Evolutionary conservation across 1,140 invertebrate species (phyloP).

Genomic region (Nasonia longicornis): DNA sequence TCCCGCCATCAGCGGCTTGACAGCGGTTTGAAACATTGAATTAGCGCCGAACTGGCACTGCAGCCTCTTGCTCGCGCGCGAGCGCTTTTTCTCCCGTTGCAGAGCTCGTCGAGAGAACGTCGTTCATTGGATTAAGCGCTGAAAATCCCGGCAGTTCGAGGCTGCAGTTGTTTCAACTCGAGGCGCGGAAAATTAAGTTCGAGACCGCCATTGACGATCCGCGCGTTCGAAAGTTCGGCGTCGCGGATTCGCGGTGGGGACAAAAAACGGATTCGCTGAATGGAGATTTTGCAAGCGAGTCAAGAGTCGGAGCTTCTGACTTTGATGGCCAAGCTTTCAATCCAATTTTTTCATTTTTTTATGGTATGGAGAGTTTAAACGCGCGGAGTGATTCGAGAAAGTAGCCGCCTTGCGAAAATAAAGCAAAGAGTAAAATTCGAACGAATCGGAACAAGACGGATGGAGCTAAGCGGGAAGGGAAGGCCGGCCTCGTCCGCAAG

Average conservation of each 20-base stretch:
- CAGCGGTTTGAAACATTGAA: constrained; percentile 48
- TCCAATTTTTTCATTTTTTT: background rate
- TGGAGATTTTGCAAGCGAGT: constrained; percentile 23
- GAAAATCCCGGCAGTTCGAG: constrained; percentile 33
- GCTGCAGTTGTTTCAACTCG: background rate
- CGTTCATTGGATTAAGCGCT: constrained; percentile 49
- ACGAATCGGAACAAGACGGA: background rate
- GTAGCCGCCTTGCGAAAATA: constrained; percentile 41
- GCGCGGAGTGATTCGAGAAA: constrained; percentile 8
- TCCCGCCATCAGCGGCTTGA: constrained; percentile 1
- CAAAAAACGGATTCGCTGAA: background rate
- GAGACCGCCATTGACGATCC: background rate
- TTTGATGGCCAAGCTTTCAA: too few species aligned
- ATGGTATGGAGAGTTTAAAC: too few species aligned
- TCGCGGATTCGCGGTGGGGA: background rate
- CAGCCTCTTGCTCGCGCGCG: constrained; percentile 13
- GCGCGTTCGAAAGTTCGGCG: background rate
- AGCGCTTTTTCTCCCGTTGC: constrained; percentile 49
- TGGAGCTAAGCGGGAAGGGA: background rate
- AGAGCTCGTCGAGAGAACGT: background rate
- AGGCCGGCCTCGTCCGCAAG: background rate
- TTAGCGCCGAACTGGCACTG: constrained; percentile 29
- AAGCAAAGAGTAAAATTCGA: background rate
- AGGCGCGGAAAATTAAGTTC: background rate
- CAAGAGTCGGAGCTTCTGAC: constrained; percentile 20